Conservation (phyloP, 2,888 invertebrate species). For the Clepsis dumicolana region DNA sequence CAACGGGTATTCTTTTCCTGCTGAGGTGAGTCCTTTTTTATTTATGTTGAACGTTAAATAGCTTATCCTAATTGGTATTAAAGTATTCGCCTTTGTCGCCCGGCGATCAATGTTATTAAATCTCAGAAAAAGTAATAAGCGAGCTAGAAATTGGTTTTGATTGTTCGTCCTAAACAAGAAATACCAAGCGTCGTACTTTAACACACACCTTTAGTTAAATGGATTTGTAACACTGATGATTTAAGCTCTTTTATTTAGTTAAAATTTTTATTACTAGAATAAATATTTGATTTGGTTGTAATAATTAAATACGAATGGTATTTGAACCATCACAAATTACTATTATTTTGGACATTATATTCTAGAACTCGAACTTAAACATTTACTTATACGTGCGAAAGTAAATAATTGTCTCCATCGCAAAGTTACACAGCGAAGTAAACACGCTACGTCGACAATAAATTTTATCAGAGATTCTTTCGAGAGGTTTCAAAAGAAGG, state of each 20-base stretch:
- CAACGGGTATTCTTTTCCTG: conserved; percentile 98
- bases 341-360: conserved; percentile 4
- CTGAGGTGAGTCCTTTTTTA: conserved; percentile 91
- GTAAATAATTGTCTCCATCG: conserved; percentile 23
- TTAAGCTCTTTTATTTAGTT: too few species aligned
- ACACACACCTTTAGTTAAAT: too few species aligned
- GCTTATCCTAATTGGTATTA: conserved; percentile 10
- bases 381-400: conserved; percentile 21
- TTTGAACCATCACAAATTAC: background rate
- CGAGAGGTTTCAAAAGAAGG: conserved; percentile 69
- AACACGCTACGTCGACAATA: conserved; percentile 34
- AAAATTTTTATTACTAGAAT: too few species aligned
- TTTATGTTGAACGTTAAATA: background rate
- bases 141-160: conserved; percentile 19
- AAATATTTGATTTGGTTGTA: background rate
- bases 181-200: too few species aligned
- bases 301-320: background rate
- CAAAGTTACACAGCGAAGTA: conserved; percentile 33
- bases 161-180: conserved; percentile 8
- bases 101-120: conserved; percentile 19
- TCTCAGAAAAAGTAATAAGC: conserved; percentile 6
- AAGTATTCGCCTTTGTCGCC: background rate
- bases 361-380: background rate
- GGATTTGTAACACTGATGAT: too few species aligned
- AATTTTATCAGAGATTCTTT: conserved; percentile 51